These are phyloP conservation scores for Parotocinclus haroldoi DNA, from an alignment of 2,797 vertebrate species.

Conservation along the genomic window DNA sequence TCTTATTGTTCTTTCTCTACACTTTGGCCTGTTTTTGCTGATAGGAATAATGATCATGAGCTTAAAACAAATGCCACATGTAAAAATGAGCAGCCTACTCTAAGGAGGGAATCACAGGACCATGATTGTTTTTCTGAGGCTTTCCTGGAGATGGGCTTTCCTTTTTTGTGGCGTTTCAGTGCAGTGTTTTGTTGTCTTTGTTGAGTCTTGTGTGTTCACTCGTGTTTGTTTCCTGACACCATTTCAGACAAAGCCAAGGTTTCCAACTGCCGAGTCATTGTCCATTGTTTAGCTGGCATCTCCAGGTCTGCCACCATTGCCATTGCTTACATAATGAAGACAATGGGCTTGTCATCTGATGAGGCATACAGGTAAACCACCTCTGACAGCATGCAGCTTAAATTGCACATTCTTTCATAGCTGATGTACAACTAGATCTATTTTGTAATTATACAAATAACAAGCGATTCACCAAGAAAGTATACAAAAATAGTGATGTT, in stretches of 20 bases:
- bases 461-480: constrained; percentile 37
- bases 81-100: constrained; percentile 19
- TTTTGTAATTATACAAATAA: constrained; percentile 28
- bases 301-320: constrained; percentile 95
- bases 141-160: constrained; percentile 16
- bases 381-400: constrained; percentile 36
- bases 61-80: background rate
- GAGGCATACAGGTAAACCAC: constrained; percentile 63
- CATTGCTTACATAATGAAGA: constrained; percentile 99
- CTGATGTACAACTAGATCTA: constrained; percentile 39
- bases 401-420: constrained; percentile 42
- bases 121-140: constrained; percentile 14
- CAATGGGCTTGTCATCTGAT: constrained; percentile 96
- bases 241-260: constrained; percentile 91
- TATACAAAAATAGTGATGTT: constrained; percentile 26
- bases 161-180: constrained; percentile 17
- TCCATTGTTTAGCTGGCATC: constrained; percentile 96
- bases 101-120: constrained; percentile 19
- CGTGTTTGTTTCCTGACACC: constrained; percentile 19
- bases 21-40: too few relatives aligned
- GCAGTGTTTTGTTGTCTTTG: constrained; percentile 30
- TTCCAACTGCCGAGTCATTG: constrained; percentile 97
- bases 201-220: constrained; percentile 38
- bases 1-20: background rate
- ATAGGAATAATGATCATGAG: too few relatives aligned